These are phyloP conservation scores for Neocrepidodera transversa DNA, from an alignment of 2,888 invertebrate genomes.

Conservation along the genomic window DNA sequence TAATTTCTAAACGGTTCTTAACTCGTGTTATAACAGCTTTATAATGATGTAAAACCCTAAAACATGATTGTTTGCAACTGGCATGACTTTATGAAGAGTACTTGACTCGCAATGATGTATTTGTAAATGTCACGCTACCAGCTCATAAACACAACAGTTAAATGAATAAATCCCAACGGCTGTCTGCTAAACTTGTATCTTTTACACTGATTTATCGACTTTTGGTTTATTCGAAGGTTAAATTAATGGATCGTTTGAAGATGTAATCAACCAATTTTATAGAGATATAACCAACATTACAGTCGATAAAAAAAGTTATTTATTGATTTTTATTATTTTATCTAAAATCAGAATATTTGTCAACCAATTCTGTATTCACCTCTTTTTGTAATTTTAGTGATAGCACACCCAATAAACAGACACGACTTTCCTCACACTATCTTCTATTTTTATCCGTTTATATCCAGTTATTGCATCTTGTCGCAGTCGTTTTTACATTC, in stretches of 20 bases:
- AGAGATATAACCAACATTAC: no score
- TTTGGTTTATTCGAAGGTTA: neutral
- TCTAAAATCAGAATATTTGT: no score
- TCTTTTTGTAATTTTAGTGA: no score
- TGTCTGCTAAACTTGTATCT: slow-evolving; percentile 1
- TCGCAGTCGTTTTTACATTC: slow-evolving; percentile 13
- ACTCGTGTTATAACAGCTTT: slow-evolving; percentile 12
- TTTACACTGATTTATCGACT: neutral
- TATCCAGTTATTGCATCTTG: slow-evolving; percentile 14
- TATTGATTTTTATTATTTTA: no score
- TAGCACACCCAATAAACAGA: neutral
- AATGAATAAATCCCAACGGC: neutral
- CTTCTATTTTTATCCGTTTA: slow-evolving; percentile 9
- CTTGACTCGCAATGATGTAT: slow-evolving; percentile 11
- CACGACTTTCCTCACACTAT: neutral
- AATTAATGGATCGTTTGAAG: neutral
- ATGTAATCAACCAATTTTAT: no score
- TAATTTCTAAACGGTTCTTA: slow-evolving; percentile 7
- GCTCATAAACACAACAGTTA: slow-evolving; percentile 14
- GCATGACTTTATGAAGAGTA: slow-evolving; percentile 23
- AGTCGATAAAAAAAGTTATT: no score
- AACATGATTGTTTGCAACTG: slow-evolving; percentile 21
- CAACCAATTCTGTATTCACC: no score
- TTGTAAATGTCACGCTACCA: slow-evolving; percentile 17
- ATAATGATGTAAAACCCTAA: slow-evolving; percentile 11